Percentiles rank a stretch among this genome's conserved stretches.
phyloP scores from a whole-genome alignment of 2,113 vertebrate species.

The Sylvilagus bachmani region DNA sequence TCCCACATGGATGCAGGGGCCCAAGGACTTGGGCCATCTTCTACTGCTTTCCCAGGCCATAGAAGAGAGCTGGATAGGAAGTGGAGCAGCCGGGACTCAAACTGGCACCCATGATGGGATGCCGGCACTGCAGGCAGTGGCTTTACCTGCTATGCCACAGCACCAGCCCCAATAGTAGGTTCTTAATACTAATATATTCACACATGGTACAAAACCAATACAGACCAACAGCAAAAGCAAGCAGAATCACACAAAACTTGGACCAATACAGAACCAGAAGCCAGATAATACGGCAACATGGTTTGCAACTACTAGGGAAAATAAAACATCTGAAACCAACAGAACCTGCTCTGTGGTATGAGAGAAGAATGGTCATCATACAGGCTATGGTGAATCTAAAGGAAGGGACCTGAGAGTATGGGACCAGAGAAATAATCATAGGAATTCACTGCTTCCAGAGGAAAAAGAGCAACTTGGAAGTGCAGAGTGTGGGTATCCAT shows the following conservation, averaged over 20 bases:
- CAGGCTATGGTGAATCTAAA: not conserved
- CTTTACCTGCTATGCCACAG: too few relatives aligned
- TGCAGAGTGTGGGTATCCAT: not conserved
- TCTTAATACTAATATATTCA: constrained; percentile 5
- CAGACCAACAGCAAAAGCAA: not conserved
- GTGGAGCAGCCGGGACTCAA: too few relatives aligned
- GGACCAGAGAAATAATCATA: not conserved
- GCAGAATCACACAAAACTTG: not conserved
- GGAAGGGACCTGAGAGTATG: not conserved
- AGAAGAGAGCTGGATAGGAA: too few relatives aligned
- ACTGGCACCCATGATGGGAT: too few relatives aligned
- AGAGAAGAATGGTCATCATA: not conserved
- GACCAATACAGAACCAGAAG: not conserved
- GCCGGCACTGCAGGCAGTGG: too few relatives aligned
- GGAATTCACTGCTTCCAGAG: not conserved
- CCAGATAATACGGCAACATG: not conserved
- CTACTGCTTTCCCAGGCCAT: too few relatives aligned
- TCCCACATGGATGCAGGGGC: too few relatives aligned
- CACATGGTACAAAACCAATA: not conserved
- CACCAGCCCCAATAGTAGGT: not conserved
- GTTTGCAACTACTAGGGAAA: not conserved
- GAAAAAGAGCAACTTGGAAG: not conserved
- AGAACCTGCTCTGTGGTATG: not conserved
- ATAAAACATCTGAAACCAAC: not conserved
- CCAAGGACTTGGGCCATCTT: too few relatives aligned